phyloP scores from a whole-genome alignment of 92 coral and sea anemone species.

The Zoanthus sansibaricus region DNA sequence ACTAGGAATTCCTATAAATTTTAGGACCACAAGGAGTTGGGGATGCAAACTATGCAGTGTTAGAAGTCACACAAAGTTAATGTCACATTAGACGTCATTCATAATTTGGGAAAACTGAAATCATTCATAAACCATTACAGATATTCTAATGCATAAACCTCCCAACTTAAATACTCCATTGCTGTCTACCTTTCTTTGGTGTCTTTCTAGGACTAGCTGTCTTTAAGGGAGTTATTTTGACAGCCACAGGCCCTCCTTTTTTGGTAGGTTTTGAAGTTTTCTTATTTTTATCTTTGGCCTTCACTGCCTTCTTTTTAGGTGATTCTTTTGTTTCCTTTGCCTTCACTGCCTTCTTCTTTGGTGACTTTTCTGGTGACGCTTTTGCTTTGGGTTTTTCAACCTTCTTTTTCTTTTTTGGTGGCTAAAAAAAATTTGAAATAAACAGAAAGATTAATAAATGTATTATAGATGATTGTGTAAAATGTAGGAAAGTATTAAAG shows the following conservation, averaged over 20 bases:
- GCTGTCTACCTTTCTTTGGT: slow-evolving; percentile 70
- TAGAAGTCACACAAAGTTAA: too few relatives aligned
- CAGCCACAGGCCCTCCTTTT: slow-evolving; percentile 84
- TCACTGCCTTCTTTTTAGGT: slow-evolving; percentile 63
- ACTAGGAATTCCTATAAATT: too few relatives aligned
- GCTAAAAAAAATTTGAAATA: slow-evolving; percentile 38
- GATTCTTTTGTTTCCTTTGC: slow-evolving; percentile 49
- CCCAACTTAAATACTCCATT: neutral
- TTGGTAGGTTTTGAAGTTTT: slow-evolving; percentile 60
- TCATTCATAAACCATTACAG: neutral
- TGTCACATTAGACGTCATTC: too few relatives aligned
- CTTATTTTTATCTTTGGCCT: slow-evolving; percentile 50
- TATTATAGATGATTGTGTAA: too few relatives aligned
- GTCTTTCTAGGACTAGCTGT: slow-evolving; percentile 77
- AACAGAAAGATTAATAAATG: too few relatives aligned
- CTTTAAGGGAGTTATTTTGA: slow-evolving; percentile 91
- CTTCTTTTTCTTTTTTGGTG: slow-evolving; percentile 84
- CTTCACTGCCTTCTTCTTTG: slow-evolving; percentile 64
- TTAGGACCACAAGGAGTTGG: too few relatives aligned
- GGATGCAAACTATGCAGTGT: too few relatives aligned
- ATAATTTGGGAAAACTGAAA: too few relatives aligned
- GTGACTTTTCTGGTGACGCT: slow-evolving; percentile 63
- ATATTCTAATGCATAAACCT: neutral
- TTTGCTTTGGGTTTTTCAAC: slow-evolving; percentile 58
- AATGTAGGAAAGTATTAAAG: too few relatives aligned